phyloP scores from a whole-genome alignment of 2,888 invertebrate genomes.

The Phlogophora meticulosa region DNA sequence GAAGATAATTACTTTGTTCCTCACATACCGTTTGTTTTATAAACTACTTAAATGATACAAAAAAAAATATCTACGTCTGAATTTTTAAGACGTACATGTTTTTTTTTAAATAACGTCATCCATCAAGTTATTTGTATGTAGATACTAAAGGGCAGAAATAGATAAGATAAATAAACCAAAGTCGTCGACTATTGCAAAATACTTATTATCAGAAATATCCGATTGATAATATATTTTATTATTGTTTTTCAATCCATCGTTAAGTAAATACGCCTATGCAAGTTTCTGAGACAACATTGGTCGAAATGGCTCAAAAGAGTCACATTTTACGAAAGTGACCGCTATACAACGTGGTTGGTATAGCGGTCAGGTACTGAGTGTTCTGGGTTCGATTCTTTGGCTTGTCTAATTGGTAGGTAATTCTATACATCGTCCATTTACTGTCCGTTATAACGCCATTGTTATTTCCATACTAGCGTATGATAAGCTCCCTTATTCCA shows the following conservation, averaged over 20 bases:
- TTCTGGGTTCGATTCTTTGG: not conserved
- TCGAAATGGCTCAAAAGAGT: not conserved
- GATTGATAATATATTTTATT: conserved; percentile 29
- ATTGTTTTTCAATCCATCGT: conserved; percentile 25
- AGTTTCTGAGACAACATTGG: not conserved
- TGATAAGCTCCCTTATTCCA: too few species aligned
- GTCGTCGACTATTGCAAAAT: conserved; percentile 48
- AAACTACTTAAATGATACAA: too few species aligned
- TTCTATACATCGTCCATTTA: too few species aligned
- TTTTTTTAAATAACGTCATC: conserved; percentile 34
- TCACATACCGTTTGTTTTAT: too few species aligned
- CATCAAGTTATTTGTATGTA: conserved; percentile 21
- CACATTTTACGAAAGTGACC: not conserved
- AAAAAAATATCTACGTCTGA: too few species aligned
- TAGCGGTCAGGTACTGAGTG: not conserved
- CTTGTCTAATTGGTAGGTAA: not conserved
- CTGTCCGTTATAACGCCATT: too few species aligned
- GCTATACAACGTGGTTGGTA: too few species aligned
- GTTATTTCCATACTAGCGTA: too few species aligned
- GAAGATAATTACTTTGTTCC: not conserved
- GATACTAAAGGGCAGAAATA: conserved; percentile 41
- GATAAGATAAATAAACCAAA: conserved; percentile 57
- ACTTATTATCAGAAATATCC: conserved; percentile 46
- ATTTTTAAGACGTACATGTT: too few species aligned
- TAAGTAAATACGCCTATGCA: not conserved